Conservation (phyloP, 2,113 vertebrate species). For the Melanocharis versteri region DNA sequence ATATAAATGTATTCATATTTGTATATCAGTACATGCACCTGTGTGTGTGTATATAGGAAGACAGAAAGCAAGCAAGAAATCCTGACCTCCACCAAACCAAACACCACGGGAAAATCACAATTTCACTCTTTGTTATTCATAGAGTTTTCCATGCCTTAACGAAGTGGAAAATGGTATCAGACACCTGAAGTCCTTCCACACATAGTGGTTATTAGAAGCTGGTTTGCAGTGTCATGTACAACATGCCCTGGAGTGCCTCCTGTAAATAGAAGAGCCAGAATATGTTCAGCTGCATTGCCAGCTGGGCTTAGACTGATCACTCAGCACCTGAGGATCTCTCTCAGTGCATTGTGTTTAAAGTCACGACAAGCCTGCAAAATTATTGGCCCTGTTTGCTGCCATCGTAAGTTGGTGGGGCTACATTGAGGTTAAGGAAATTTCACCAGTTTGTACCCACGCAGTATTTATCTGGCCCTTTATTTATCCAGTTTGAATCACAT, state of each 20-base stretch:
- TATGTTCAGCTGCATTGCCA: not conserved
- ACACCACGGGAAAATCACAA: not conserved
- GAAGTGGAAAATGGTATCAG: not conserved
- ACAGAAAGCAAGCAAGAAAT: not conserved
- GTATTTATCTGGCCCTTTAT: not conserved
- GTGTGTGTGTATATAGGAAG: not conserved
- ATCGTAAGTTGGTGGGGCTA: rapidly evolving
- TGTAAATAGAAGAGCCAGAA: not conserved
- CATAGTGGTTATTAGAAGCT: not conserved
- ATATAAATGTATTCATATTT: not conserved
- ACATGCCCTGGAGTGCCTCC: not conserved
- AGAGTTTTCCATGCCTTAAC: not conserved
- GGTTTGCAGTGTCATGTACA: not conserved
- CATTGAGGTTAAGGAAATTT: not conserved
- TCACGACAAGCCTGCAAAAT: not conserved
- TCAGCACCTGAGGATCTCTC: not conserved
- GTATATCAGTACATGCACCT: not conserved
- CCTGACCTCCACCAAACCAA: not conserved
- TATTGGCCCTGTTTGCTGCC: not conserved
- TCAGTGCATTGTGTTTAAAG: not conserved
- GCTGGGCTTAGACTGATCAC: not conserved
- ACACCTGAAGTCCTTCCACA: not conserved
- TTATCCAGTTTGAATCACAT: not conserved
- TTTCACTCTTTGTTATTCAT: not conserved
- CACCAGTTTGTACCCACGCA: rapidly evolving